Base-by-base conservation (phyloP, 2,797 vertebrate genomes). In the Cynopterus sphinx region DNA sequence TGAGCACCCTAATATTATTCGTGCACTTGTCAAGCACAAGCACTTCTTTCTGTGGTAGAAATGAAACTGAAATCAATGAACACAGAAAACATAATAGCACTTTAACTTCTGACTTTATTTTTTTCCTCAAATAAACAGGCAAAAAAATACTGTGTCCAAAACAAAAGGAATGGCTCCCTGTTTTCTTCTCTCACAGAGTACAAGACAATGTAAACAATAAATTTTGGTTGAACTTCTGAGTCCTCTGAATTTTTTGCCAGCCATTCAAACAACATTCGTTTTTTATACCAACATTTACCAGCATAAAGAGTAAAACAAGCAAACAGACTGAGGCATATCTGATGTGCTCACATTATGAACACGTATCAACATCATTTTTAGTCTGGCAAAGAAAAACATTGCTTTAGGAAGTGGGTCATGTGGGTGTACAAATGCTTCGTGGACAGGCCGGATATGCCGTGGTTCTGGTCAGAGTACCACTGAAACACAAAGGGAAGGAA, bases 381-480 rank as follows among this genome's bases (percentile, higher is more conserved):
- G 94, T 98, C 87, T 77, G 97, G 95, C 85, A 98, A 93, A 96
- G 98, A 93, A 82, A 99, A 99, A 97, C 99, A 99, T 85, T 99
- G 99, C 98, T 99, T 99, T 97, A 99, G 98, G 97, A 99, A 99
- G 97, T 99, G 99, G 83, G 99, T 99, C 99, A 99, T 99, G 96
- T 99, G 99, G 26, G 95, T 99, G 97, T 99, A 99, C 55, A 99
- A 98, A 84, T 99, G 99, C 57, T 98, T 99, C 26, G 90, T 97
- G 90, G 99, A 99, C 46, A 99, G 98, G 88, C 99, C 99, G 10
- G 98, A 98, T 75, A 99, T 98, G 51, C 94, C 95, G 15, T 99
- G 99, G 97, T 99, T 99, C 98, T 99, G 99, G 98, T 99, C 99
- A 1, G 99, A 99, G 97, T 99, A 99, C 99, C 99, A 99, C 99